phyloP scores from a whole-genome alignment of 2,888 invertebrate species.

The Pachymerium ferrugineum region DNA sequence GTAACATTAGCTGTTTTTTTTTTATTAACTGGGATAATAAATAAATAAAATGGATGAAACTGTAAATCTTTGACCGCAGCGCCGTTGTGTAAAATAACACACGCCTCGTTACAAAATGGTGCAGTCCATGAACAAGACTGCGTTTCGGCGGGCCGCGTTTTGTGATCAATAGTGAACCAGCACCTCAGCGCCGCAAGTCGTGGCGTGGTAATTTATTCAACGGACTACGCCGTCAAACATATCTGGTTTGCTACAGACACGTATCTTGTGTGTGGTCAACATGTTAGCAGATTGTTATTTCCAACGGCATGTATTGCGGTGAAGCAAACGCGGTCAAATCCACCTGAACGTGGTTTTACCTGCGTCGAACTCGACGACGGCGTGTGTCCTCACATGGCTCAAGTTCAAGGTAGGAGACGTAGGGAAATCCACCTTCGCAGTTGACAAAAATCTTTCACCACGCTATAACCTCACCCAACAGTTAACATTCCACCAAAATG shows the following conservation, averaged over 20 bases:
- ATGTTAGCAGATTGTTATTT: not conserved
- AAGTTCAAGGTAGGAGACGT: slow-evolving; percentile 32
- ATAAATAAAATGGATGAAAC: not conserved
- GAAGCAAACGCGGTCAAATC: not conserved
- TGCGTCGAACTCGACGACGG: slow-evolving; percentile 4
- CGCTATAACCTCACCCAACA: not conserved
- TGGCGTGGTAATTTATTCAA: slow-evolving; percentile 11
- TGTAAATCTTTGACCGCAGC: not conserved
- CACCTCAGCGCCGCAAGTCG: slow-evolving; percentile 11
- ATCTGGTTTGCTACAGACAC: not conserved
- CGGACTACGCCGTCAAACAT: slow-evolving; percentile 19
- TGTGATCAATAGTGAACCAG: slow-evolving; percentile 13
- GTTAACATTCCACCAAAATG: not conserved
- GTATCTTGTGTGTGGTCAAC: not conserved
- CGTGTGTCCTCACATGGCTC: slow-evolving; percentile 31
- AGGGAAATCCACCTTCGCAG: slow-evolving; percentile 23
- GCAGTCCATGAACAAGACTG: not conserved
- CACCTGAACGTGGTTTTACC: not conserved
- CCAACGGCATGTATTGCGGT: slow-evolving; percentile 15
- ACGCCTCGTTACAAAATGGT: slow-evolving; percentile 21
- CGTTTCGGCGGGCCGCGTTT: slow-evolving; percentile 12
- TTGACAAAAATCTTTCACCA: not conserved
- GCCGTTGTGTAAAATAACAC: not conserved
- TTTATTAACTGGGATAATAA: not conserved
- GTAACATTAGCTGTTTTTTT: not conserved